phyloP scores from a whole-genome alignment of 1,140 invertebrate genomes.

The Orius insidiosus region DNA sequence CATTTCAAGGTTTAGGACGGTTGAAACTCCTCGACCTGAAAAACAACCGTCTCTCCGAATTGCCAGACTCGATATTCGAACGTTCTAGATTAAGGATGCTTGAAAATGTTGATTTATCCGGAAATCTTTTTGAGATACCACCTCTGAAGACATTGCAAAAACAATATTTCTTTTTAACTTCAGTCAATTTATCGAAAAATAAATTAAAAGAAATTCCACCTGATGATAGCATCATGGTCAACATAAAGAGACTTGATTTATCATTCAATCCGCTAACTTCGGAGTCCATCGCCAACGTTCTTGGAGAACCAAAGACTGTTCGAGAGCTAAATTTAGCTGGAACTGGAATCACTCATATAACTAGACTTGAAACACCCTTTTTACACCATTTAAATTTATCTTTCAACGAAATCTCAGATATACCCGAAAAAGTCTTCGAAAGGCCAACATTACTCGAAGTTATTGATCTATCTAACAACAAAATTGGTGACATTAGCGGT shows the following conservation, averaged over 20 bases:
- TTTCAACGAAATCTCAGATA: conserved; percentile 47
- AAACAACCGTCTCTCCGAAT: conserved; percentile 49
- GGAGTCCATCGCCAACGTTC: conserved; percentile 51
- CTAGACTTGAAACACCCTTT: conserved; percentile 70
- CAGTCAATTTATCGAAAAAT: conserved; percentile 63
- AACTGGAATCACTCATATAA: conserved; percentile 48
- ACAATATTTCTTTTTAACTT: conserved; percentile 63
- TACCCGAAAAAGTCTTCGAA: conserved; percentile 50
- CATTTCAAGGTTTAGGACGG: conserved; percentile 63
- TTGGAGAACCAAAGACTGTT: conserved; percentile 77
- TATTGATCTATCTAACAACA: conserved; percentile 60
- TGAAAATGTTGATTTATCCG: conserved; percentile 60
- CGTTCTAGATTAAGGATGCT: conserved; percentile 55
- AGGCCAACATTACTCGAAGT: conserved; percentile 58
- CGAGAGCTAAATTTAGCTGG: conserved; percentile 61
- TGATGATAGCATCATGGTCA: conserved; percentile 70
- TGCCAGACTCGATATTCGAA: conserved; percentile 75
- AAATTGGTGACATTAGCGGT: conserved; percentile 37
- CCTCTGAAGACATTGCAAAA: conserved; percentile 60
- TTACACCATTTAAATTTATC: conserved; percentile 65
- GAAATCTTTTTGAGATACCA: conserved; percentile 58
- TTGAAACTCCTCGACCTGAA: conserved; percentile 55
- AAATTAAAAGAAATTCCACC: conserved; percentile 56
- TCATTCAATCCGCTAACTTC: conserved; percentile 66
- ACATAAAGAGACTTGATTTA: conserved; percentile 70